Evolutionary conservation across 35 echinoderm and acorn worm species (phyloP), one percentile per base, ranked within the genome.

Genomic region (Apostichopus parvimensis): DNA sequence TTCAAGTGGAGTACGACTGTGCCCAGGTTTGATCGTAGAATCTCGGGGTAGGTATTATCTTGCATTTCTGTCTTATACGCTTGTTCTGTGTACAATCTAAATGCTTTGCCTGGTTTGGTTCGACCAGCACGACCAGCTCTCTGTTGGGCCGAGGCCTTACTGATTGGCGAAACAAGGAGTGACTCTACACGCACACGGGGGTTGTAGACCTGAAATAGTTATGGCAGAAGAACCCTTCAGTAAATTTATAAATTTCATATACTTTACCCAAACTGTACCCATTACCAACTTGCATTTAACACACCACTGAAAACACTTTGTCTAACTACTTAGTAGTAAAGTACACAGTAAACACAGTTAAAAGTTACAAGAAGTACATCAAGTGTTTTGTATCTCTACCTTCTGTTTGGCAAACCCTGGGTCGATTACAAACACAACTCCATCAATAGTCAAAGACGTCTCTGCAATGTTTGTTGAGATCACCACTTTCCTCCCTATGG

Each of bases 371-470:
- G 34, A 45, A 45, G 34, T 0, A 45, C 34, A 45, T 45, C 34
- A 45, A 45, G 34, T 45, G 3, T 45, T 45, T 45, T 45, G 34
- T 45, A 9, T n/a, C 77, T 79, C n/a, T 57, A 98, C 96, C 94
- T 98, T 98, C 77, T 98, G 96, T 77, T 98, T 98, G 22, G 96
- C 96, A 82, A 98, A 98, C 28, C 96, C 96, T 20, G 96, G 96
- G 73, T 98, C 96, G 73, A 98, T 98, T 23, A 98, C 96, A 94
- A 98, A 98, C 64, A 98, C 96, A 25, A 98, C 96, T 10, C 96
- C 96, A 88, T 98, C 96, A 57, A 98, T 98, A 54, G 96, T 98
- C 53, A 98, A 87, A 21, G 96, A 98, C 7, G 96, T 98, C 83
- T 95, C 96, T 62, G 96, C 96, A 64, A 98, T 98, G 80, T 98